Percentiles rank a stretch among this genome's conserved stretches.
Conservation (phyloP, 2,888 invertebrate genomes). For the Lomographa bimaculata region DNA sequence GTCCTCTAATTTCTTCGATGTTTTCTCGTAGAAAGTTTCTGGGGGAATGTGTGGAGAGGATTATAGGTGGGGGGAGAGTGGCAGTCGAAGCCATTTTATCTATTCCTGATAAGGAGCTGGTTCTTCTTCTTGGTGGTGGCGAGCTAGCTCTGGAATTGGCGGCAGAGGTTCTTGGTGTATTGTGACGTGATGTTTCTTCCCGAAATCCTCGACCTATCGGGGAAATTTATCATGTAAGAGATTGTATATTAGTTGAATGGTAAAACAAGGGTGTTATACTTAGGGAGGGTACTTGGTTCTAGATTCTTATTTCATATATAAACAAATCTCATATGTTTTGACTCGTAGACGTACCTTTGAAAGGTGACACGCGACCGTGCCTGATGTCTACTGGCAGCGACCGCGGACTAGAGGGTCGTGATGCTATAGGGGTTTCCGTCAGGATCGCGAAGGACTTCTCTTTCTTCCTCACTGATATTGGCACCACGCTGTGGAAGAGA, state of each 20-base stretch:
- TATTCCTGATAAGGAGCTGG: conserved; percentile 65
- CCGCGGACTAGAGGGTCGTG: conserved; percentile 72
- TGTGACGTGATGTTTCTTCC: conserved; percentile 81
- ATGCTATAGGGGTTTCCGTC: conserved; percentile 80
- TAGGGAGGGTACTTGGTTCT: no score
- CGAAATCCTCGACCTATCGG: conserved; percentile 75
- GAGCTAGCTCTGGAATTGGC: conserved; percentile 71
- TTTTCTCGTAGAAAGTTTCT: conserved; percentile 77
- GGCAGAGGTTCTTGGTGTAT: conserved; percentile 76
- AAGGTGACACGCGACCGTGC: conserved; percentile 83
- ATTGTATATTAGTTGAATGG: no score
- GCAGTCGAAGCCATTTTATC: conserved; percentile 71
- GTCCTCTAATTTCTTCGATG: conserved; percentile 73
- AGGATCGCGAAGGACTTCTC: conserved; percentile 88
- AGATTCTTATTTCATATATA: no score
- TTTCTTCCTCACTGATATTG: conserved; percentile 82
- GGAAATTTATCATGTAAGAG: no score
- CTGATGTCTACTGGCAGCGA: conserved; percentile 66
- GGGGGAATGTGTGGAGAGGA: conserved; percentile 63
- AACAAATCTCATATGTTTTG: no score
- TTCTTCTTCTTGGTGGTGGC: conserved; percentile 67
- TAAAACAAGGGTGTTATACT: no score
- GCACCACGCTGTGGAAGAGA: conserved; percentile 62
- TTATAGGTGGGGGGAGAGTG: conserved; percentile 55
- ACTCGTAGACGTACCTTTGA: conserved; percentile 73